Evolutionary conservation across 2,797 vertebrate genomes (phyloP), one percentile per base, ranked within the genome.

Genomic region (Channa striata): DNA sequence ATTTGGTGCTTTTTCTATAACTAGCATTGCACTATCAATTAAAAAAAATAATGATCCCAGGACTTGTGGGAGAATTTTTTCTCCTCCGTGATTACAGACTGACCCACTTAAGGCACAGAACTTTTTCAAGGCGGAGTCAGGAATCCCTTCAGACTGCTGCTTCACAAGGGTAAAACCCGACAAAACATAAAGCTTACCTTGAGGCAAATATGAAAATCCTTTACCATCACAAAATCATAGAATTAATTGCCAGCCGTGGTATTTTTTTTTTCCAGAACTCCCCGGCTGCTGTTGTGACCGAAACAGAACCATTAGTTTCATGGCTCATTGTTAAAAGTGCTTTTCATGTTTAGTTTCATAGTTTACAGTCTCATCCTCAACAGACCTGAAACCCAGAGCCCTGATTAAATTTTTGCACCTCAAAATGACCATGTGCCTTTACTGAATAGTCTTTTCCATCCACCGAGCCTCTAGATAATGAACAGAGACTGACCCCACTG

Each of bases 91-190:
- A 88, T 83, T 68, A 78, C 59, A 74, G 20, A 63, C 36, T 83
- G 80, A 83, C 73, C 84, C 62, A 84, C 10, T 86, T 80, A 71
- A 64, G 36, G 42, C 80, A 43, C 19, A 77, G 59, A 66, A 39
- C 60, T 66, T 59, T 17, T 76, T 84, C 59, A 49, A 71, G 51
- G 53, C 39, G 1, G 40, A 40, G 58, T 71, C 64, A 60, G 23
- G 30, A 80, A 68, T 76, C 52, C 70, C 64, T 44, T 13, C 14
- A 70, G 68, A 80, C 59, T 64, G 30, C 61, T 44, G 34, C 59
- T 85, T 49, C 64, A 64, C 57, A 70, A 62, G 59, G 63, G 48
- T 68, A 68, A 60, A 68, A 47, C 65, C 67, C 67, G 59, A 19
- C 16, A 66, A 74, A 58, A 72, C 51, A 40, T 16, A n/a, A 11